Base-by-base conservation (phyloP, 2,888 invertebrate genomes). In the Cephus pygmeus region DNA sequence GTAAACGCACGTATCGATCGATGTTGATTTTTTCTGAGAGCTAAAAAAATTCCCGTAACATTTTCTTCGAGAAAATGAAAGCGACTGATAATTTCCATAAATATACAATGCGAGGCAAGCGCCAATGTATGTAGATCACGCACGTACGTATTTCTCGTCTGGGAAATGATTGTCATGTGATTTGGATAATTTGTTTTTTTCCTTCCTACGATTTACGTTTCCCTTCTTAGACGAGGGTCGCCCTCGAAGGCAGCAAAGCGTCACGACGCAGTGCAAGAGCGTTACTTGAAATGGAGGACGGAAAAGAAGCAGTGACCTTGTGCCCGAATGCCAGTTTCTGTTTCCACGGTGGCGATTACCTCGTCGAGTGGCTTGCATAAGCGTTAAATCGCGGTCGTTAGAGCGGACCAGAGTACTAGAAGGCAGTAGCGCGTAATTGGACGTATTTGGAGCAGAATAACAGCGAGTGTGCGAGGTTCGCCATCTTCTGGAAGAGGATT, bases 301-400 rank as follows among this genome's bases (percentile, higher is more conserved):
- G 69, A 69, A 69, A 69, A 69, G 69, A 69, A 69, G 69, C 69
- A 6, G 69, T 82, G 87, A 87, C 87, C 87, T 87, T 87, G 87
- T 86, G 83, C 86, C 83, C 83, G 82, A 87, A 86, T 86, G 84
- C 86, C 82, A 84, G 83, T 86, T 86, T 86, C 83, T 85, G 83
- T 80, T 35, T 33, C 81, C 77, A 76, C 77, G 80, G 83, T 80
- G 78, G 69, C 79, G 83, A 80, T 83, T 77, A 77, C 80, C 74
- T 79, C 77, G 75, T 79, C 34, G 73, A n/a, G 71, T 34, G n/a
- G 36, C 84, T 85, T 85, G 84, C 85, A 85, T 85, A 85, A 85
- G 81, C 82, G 81, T 82, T 85, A 85, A 86, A 85, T 85, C 83
- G 82, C 79, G 81, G 78, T 85, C 79, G 84, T 86, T 84, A 85